A percentile compares a stretch with the other conserved stretches of the same genome.
These are phyloP conservation scores for Papilio gigon DNA, from an alignment of 2,888 invertebrate genomes.

Conservation along the genomic window DNA sequence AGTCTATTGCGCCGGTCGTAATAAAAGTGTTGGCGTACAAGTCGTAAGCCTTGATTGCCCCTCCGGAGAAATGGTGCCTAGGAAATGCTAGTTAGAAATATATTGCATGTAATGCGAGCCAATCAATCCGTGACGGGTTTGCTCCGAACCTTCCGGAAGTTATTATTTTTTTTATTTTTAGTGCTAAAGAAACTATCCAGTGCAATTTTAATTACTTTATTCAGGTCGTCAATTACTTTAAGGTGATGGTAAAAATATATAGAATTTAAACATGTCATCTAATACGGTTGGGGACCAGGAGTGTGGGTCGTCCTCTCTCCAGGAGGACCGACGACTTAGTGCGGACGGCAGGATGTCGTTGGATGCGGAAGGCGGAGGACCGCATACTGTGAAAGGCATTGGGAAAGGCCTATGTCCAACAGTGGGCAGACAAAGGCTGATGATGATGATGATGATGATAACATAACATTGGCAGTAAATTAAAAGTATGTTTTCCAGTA, in stretches of 20 bases:
- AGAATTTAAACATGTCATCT: not conserved
- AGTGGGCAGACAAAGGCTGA: no score
- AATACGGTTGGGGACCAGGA: no score
- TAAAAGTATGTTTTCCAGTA: no score
- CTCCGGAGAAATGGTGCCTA: slow-evolving; percentile 35
- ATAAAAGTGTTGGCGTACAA: slow-evolving; percentile 39
- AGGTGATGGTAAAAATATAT: not conserved
- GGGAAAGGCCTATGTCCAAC: no score
- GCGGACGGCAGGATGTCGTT: no score
- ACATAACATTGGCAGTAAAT: no score
- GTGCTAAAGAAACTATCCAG: not conserved
- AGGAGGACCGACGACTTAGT: no score
- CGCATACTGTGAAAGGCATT: no score
- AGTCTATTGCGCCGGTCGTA: slow-evolving; percentile 24
- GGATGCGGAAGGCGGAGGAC: no score
- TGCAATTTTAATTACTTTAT: not conserved
- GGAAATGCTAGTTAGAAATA: slow-evolving; percentile 37
- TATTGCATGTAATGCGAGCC: slow-evolving; percentile 29
- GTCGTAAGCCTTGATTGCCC: slow-evolving; percentile 38
- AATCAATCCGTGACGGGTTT: slow-evolving; percentile 22
- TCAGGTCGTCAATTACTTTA: not conserved
- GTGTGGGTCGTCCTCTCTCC: no score
- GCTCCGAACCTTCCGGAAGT: slow-evolving; percentile 20
- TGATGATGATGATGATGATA: no score
- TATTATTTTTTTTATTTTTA: slow-evolving; percentile 12